These are phyloP conservation scores for Macrotrachela quadricornifera DNA, from an alignment of 1,140 invertebrate genomes.

Conservation along the genomic window DNA sequence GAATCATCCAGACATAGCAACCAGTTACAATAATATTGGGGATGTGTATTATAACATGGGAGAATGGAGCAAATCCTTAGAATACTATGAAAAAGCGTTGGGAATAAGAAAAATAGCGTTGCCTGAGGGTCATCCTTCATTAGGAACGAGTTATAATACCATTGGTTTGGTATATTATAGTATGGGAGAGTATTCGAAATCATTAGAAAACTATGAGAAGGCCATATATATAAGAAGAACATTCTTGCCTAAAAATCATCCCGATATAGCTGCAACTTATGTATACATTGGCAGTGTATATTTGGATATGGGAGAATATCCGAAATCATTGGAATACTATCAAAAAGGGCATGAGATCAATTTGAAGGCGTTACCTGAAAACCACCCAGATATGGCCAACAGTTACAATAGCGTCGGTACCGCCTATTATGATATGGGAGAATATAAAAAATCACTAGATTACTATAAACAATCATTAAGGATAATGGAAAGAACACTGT, in stretches of 20 bases:
- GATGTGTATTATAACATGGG: too few species aligned
- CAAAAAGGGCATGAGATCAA: background rate
- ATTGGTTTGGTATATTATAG: conserved; percentile 2
- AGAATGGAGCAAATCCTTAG: too few species aligned
- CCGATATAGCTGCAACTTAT: background rate
- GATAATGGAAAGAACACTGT: too few species aligned
- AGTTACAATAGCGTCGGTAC: background rate
- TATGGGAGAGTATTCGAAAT: background rate
- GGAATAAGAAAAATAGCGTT: background rate
- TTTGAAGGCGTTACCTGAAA: background rate
- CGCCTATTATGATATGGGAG: background rate
- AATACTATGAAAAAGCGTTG: background rate
- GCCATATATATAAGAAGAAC: background rate
- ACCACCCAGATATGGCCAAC: background rate
- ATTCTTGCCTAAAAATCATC: background rate
- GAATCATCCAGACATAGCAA: too few species aligned
- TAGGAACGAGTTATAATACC: background rate
- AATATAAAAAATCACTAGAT: too few species aligned
- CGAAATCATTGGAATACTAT: background rate
- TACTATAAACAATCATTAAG: too few species aligned
- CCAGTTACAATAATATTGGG: too few species aligned
- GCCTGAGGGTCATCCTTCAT: background rate
- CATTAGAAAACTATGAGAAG: background rate
- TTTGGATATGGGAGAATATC: background rate
- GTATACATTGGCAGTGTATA: background rate